Percentiles rank a stretch among this genome's conserved stretches.
Conservation (phyloP, 2,888 invertebrate species). For the Conchocele bisecta region DNA sequence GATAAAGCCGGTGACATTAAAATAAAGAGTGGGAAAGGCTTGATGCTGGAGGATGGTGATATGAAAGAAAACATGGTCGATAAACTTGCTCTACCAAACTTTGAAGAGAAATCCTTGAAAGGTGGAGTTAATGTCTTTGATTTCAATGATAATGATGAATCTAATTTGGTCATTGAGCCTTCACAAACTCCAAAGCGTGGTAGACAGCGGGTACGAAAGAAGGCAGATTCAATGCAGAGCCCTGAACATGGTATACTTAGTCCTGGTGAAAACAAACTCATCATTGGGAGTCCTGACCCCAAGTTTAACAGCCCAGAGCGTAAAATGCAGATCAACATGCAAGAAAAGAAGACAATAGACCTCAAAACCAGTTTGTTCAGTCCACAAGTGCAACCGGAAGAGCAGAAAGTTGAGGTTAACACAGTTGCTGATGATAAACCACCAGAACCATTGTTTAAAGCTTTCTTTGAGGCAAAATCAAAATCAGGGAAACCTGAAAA, state of each 20-base stretch:
- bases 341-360: slow-evolving; percentile 15
- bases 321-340: slow-evolving; percentile 21
- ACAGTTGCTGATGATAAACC: slow-evolving; percentile 45
- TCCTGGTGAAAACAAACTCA: slow-evolving; percentile 48
- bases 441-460: slow-evolving; percentile 58
- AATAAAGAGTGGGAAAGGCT: slow-evolving; percentile 41
- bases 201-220: slow-evolving; percentile 48
- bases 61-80: slow-evolving; percentile 13
- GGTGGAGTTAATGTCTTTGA: slow-evolving; percentile 67
- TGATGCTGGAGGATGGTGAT: slow-evolving; percentile 17
- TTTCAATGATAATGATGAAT: slow-evolving; percentile 72
- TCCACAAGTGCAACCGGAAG: slow-evolving; percentile 40
- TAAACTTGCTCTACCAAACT: not conserved
- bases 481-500: slow-evolving; percentile 32
- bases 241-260: slow-evolving; percentile 51
- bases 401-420: slow-evolving; percentile 39
- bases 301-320: slow-evolving; percentile 49
- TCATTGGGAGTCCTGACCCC: slow-evolving; percentile 46
- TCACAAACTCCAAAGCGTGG: slow-evolving; percentile 34
- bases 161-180: slow-evolving; percentile 6
- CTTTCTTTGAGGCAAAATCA: slow-evolving; percentile 56
- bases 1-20: slow-evolving; percentile 36
- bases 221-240: slow-evolving; percentile 54
- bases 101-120: slow-evolving; percentile 37
- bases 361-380: slow-evolving; percentile 47